Evolutionary conservation across 1,140 invertebrate species (phyloP), one percentile per base, ranked within the genome.

Genomic region (Babylonia areolata): DNA sequence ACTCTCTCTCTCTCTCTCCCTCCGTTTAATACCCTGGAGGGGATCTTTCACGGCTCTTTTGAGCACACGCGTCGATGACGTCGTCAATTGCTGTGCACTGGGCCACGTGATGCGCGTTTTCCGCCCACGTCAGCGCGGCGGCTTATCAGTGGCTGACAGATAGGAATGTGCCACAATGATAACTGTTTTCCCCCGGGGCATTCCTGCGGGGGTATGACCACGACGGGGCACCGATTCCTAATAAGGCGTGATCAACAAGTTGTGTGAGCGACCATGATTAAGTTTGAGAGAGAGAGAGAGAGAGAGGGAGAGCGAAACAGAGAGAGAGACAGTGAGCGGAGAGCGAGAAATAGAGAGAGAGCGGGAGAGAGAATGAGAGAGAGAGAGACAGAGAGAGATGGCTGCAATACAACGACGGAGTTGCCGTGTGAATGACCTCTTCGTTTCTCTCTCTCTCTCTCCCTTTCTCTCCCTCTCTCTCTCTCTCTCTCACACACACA

Each of bases 11-110:
- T 31, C 39, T 42, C 42, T 46, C 78, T 42, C 78, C 28, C 37
- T 23, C 58, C 12, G 58, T 79, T 79, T 40, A 39, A 79, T n/a
- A 79, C 28, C 46, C 78, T 2, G n/a, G 37, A 79, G 58, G 28
- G 20, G 58, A 64, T 64, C 58, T 23, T 64, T 64, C 58, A 64
- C 58, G 58, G 58, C 58, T 64, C 58, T 64, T 69, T 39, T 82
- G 81, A 69, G 81, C 54, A 17, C 81, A 82, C 54, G 81, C 54
- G 37, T 82, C 54, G 39, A 64, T 82, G 81, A 82, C 81, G 81
- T 82, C 31, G 81, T 64, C 81, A 82, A 82, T 82, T 82, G 81
- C 81, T 64, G 81, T 82, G 81, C 81, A 82, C 46, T 82, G 64
- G 40, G 17, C 33, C 81, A 40, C 33, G 54, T 69, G 81, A 58